Base-by-base conservation (phyloP, 1,140 invertebrate species). In the Pararge aegeria region DNA sequence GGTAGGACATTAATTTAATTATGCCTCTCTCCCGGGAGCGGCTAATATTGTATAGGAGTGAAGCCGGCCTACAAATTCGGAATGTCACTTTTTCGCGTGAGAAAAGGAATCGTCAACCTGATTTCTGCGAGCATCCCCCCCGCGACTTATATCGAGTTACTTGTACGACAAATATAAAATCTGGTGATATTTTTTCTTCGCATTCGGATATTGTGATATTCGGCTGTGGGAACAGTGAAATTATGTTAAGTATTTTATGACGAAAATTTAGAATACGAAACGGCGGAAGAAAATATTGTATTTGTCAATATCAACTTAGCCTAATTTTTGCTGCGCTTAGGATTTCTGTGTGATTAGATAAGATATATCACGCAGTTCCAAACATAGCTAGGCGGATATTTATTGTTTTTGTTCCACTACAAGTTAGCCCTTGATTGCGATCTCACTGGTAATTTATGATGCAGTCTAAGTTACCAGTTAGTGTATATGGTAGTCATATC, bases 1-100 rank as follows among this genome's bases (percentile, higher is more conserved):
- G 88, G 86, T 74, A 79, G 80, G 79, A 81, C 86, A 87, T 90
- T 90, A 91, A 91, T 90, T 90, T 89, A 91, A 91, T 91, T 91
- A 90, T 70, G 72, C 70, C 62, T 70, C 83, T 82, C 89, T 83
- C 85, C 63, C 70, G 86, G 80, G 90, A 83, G 69, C 68, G 75
- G 73, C 88, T 88, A 89, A 89, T 89, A 88, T 84, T 85, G 73
- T 80, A 76, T 76, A 69, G 78, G 80, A 83, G 80, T 66, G 72
- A 78, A 62, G 68, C 64, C 68, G 55, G 73, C 74, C 75, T 78
- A 83, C 77, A 77, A 85, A 80, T 79, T 80, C 74, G 72, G 18
- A 74, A 66, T 79, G 82, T 81, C 79, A 84, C 80, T 85, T 86
- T 88, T 89, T 86, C 80, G 79, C 83, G 86, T 87, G 84, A 86